phyloP scores from a whole-genome alignment of 1,140 invertebrate genomes.

The Samia ricini region DNA sequence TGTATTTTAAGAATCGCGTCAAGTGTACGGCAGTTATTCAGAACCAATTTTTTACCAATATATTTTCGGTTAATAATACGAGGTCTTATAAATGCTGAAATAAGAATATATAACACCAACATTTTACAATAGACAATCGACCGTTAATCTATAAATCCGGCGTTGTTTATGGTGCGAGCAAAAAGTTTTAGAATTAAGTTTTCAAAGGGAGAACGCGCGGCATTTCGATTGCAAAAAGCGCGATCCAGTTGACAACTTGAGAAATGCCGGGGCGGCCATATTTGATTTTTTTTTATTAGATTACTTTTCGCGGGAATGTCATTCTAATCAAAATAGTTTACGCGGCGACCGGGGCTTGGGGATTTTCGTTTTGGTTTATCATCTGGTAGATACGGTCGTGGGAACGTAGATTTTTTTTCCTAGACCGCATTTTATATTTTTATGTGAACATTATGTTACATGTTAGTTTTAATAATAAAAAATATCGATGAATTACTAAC shows the following conservation, averaged over 20 bases:
- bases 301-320: constrained; percentile 51
- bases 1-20: too few species aligned
- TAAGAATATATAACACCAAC: too few species aligned
- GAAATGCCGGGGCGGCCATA: constrained; percentile 31
- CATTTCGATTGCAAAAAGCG: constrained; percentile 59
- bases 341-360: constrained; percentile 39
- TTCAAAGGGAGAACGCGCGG: constrained; percentile 54
- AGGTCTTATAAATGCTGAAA: too few species aligned
- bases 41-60: too few species aligned
- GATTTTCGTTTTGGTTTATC: constrained; percentile 24
- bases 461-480: too few species aligned
- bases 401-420: constrained; percentile 22
- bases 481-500: too few species aligned
- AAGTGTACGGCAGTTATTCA: too few species aligned
- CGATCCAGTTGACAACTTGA: constrained; percentile 31
- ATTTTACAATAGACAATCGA: not conserved
- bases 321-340: constrained; percentile 78
- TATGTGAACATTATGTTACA: not conserved
- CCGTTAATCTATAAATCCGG: not conserved
- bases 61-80: too few species aligned
- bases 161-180: not conserved
- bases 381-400: constrained; percentile 15
- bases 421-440: not conserved
- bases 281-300: constrained; percentile 17
- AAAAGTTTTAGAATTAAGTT: constrained; percentile 68